A percentile compares a stretch with the other conserved stretches of the same genome.
phyloP scores from a whole-genome alignment of 2,113 vertebrate species.

The Ceuthmochares aereus region DNA sequence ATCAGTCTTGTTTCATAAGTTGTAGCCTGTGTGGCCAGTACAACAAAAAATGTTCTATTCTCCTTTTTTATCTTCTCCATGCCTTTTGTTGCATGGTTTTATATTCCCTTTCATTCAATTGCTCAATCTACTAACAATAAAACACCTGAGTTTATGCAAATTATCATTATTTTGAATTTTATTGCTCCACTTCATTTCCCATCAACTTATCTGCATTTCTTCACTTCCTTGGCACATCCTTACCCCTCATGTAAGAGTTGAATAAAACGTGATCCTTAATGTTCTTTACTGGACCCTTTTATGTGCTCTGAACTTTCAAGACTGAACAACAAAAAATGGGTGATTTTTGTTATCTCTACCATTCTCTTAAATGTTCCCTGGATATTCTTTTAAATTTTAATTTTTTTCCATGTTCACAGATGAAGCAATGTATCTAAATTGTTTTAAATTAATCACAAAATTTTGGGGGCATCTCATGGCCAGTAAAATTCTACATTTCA shows the following conservation, averaged over 20 bases:
- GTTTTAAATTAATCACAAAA: neutral
- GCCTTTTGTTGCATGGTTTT: neutral
- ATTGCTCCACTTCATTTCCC: constrained; percentile 23
- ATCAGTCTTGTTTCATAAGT: neutral
- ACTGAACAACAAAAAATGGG: neutral
- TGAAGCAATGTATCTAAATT: neutral
- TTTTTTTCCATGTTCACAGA: neutral
- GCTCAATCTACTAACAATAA: neutral
- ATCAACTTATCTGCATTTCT: constrained; percentile 27
- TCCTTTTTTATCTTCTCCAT: neutral
- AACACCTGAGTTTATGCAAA: constrained; percentile 31
- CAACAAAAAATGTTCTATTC: neutral
- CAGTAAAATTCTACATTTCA: neutral
- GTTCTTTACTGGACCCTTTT: neutral
- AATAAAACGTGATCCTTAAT: neutral
- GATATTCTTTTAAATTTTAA: neutral
- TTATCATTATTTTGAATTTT: constrained; percentile 23
- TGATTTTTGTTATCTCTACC: neutral
- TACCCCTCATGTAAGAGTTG: neutral
- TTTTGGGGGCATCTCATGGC: neutral
- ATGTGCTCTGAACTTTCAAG: constrained; percentile 1
- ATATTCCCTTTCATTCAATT: neutral
- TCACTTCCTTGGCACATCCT: constrained; percentile 41
- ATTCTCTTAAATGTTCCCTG: neutral
- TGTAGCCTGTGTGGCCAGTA: neutral